Evolutionary conservation across 2,113 vertebrate genomes (phyloP).

Genomic region (Amphiprion percula): DNA sequence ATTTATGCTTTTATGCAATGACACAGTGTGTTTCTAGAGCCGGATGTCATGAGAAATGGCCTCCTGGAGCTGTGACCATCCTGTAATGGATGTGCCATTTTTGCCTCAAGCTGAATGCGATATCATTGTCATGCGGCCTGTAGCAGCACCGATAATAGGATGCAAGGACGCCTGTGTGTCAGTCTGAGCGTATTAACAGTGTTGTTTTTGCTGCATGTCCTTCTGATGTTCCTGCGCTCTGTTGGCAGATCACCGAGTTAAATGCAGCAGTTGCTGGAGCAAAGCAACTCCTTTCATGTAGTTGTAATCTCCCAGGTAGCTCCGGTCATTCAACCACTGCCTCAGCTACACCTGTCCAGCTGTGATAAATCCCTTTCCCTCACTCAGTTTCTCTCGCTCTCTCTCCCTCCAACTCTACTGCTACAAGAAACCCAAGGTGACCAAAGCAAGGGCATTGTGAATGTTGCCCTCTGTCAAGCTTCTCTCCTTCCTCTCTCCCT

Average conservation of each 20-base stretch:
- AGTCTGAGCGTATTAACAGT: conserved; percentile 1
- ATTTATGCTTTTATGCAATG: conserved; percentile 31
- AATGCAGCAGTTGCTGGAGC: conserved; percentile 26
- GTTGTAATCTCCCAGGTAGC: conserved; percentile 24
- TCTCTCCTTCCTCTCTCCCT: not conserved
- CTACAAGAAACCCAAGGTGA: conserved; percentile 60
- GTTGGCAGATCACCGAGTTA: conserved; percentile 11
- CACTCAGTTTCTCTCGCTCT: conserved; percentile 1
- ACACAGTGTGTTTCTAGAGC: conserved; percentile 12
- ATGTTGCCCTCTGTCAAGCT: conserved; percentile 33
- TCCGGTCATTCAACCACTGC: conserved; percentile 45
- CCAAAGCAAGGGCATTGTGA: conserved; percentile 42
- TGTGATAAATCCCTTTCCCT: conserved; percentile 60
- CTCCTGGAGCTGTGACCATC: conserved; percentile 27
- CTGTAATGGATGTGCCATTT: conserved; percentile 39
- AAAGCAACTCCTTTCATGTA: conserved; percentile 39
- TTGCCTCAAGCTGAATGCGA: conserved; percentile 29
- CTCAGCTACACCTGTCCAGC: conserved; percentile 47
- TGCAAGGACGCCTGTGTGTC: not conserved
- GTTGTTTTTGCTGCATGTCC: not conserved
- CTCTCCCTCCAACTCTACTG: conserved; percentile 19
- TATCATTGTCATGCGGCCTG: conserved; percentile 44
- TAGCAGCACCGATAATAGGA: conserved; percentile 17
- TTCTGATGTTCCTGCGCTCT: conserved; percentile 6
- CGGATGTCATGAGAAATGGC: conserved; percentile 27